phyloP scores from a whole-genome alignment of 2,113 vertebrate genomes.

The Macroglossus sobrinus region DNA sequence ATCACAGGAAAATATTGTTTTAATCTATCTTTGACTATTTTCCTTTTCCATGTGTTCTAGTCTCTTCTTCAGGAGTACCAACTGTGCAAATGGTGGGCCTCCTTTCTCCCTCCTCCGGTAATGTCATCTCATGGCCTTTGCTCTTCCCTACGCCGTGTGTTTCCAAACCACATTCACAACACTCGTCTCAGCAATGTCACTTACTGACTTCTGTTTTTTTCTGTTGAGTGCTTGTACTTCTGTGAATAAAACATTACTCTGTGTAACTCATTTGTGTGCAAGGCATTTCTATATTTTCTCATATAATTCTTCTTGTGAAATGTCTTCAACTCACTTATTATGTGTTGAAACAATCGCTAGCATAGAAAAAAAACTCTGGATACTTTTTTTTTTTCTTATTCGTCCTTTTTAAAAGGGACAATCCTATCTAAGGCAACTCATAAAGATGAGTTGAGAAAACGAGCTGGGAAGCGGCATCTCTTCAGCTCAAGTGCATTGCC shows the following conservation, averaged over 20 bases:
- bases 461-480: background rate
- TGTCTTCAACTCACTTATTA: background rate
- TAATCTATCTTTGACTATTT: background rate
- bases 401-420: background rate
- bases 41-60: background rate
- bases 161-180: background rate
- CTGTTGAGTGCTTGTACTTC: background rate
- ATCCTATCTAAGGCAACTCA: background rate
- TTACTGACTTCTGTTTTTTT: background rate
- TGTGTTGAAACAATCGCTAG: background rate
- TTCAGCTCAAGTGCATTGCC: background rate
- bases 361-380: background rate
- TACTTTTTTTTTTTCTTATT: background rate
- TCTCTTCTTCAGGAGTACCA: background rate
- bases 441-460: background rate
- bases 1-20: background rate
- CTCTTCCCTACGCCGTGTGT: background rate
- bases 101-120: background rate
- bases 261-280: background rate
- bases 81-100: background rate
- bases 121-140: background rate
- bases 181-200: background rate
- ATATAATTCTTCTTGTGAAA: background rate
- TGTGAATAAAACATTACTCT: background rate
- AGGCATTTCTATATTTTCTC: background rate